Percentiles rank a stretch among this genome's conserved stretches.
phyloP scores from a whole-genome alignment of 2,113 vertebrate genomes.

The Etheostoma spectabile region DNA sequence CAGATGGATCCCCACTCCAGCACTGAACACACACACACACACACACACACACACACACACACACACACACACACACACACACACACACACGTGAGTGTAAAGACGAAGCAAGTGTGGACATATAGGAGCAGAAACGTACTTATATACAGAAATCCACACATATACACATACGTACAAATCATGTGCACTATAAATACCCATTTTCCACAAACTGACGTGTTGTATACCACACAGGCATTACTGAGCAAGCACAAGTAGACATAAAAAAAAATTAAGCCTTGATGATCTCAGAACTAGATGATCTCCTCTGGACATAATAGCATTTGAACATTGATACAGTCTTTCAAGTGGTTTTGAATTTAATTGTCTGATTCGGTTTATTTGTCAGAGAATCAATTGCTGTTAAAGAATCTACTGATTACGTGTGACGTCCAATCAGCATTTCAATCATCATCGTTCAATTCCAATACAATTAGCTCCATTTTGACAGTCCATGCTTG shows the following conservation, averaged over 20 bases:
- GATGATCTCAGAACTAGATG: not conserved
- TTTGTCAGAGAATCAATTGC: conserved; percentile 26
- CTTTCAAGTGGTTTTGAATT: conserved; percentile 21
- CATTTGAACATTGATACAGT: not conserved
- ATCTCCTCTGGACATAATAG: not conserved
- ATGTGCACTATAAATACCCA: not conserved
- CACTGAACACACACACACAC: conserved; percentile 75
- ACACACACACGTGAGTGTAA: conserved; percentile 40
- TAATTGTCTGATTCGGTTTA: conserved; percentile 24
- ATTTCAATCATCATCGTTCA: conserved; percentile 31
- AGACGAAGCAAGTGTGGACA: conserved; percentile 64
- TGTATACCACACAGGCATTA: conserved; percentile 59
- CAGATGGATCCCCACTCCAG: conserved; percentile 82
- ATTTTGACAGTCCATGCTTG: not conserved
- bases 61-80: conserved; percentile 77
- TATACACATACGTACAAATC: conserved; percentile 1
- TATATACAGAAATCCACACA: not conserved
- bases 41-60: conserved; percentile 55
- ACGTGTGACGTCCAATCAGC: conserved; percentile 29
- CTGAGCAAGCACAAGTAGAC: conserved; percentile 19
- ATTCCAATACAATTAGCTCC: conserved; percentile 16
- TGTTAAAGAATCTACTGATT: conserved; percentile 6
- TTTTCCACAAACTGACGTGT: conserved; percentile 64
- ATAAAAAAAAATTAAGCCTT: not conserved
- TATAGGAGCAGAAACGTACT: conserved; percentile 48